Evolutionary conservation across 37 sponge, comb jelly and placozoan species (phyloP).

Genomic region (Spongilla lacustris): DNA sequence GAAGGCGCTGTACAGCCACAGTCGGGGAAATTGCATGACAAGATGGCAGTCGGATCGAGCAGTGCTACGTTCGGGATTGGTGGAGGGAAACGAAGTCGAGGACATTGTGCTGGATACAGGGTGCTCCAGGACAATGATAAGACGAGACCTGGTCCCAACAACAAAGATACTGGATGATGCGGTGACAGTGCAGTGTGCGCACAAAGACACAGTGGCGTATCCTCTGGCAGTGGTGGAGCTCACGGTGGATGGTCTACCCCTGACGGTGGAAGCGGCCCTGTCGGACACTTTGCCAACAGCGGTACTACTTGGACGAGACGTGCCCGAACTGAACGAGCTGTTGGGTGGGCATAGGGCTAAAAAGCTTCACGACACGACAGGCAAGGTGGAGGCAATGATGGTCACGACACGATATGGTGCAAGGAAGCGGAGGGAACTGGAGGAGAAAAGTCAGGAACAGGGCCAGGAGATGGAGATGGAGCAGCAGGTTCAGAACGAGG

Average conservation of each 20-base stretch:
- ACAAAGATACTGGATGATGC: constrained; percentile 4
- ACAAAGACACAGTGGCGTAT: constrained; percentile 17
- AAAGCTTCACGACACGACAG: too few relatives aligned
- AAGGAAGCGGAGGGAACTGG: too few relatives aligned
- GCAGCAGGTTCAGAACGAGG: too few relatives aligned
- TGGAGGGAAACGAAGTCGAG: not conserved
- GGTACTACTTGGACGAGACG: constrained; percentile 28
- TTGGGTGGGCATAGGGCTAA: not conserved
- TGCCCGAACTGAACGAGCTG: constrained; percentile 1
- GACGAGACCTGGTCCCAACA: constrained; percentile 9
- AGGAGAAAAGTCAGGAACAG: too few relatives aligned
- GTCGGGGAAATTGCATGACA: not conserved
- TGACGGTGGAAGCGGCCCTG: constrained; percentile 11
- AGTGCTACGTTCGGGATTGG: too few relatives aligned
- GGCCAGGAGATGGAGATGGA: too few relatives aligned
- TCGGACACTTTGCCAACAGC: constrained; percentile 5
- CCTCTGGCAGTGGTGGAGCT: constrained; percentile 18
- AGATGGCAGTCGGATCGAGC: not conserved
- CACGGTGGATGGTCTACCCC: not conserved
- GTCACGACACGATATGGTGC: too few relatives aligned
- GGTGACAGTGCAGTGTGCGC: constrained; percentile 21
- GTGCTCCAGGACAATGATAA: constrained; percentile 13
- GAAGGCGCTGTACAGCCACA: not conserved
- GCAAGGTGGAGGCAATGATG: too few relatives aligned
- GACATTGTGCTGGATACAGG: not conserved